Evolutionary conservation across 2,888 invertebrate species (phyloP).

Genomic region (Uropetala carovei): DNA sequence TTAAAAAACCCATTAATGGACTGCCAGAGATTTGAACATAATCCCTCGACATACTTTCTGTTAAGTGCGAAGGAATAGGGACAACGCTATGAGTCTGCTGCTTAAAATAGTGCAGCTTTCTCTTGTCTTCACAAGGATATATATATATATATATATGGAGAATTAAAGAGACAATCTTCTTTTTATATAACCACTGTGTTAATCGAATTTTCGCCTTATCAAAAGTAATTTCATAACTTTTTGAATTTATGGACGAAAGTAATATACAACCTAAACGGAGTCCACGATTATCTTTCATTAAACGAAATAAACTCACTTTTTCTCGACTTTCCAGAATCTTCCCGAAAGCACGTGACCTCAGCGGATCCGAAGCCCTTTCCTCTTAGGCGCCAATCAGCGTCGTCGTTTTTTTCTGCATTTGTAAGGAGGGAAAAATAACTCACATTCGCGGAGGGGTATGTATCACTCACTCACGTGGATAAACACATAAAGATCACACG

Average conservation of each 20-base stretch:
- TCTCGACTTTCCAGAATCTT: neutral
- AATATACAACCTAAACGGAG: neutral
- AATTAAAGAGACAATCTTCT: neutral
- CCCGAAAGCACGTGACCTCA: neutral
- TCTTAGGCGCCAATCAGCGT: neutral
- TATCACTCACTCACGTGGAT: constrained; percentile 59
- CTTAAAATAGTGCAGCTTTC: constrained; percentile 55
- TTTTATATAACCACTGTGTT: neutral
- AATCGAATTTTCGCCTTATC: neutral
- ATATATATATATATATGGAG: neutral
- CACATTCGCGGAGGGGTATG: constrained; percentile 32
- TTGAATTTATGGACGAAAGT: neutral
- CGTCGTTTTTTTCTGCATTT: neutral
- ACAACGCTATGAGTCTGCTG: constrained; percentile 47
- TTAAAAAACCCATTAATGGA: neutral
- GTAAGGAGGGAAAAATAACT: neutral
- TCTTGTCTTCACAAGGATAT: constrained; percentile 33
- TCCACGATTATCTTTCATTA: neutral
- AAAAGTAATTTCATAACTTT: neutral
- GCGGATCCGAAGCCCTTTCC: constrained; percentile 13
- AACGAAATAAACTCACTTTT: constrained; percentile 1
- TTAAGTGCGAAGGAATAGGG: constrained; percentile 50
- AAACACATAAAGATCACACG: constrained; percentile 59
- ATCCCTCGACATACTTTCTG: constrained; percentile 57
- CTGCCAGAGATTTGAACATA: constrained; percentile 5